Conservation (phyloP, 1,140 invertebrate genomes). For the Chrysomallon squamiferum region DNA sequence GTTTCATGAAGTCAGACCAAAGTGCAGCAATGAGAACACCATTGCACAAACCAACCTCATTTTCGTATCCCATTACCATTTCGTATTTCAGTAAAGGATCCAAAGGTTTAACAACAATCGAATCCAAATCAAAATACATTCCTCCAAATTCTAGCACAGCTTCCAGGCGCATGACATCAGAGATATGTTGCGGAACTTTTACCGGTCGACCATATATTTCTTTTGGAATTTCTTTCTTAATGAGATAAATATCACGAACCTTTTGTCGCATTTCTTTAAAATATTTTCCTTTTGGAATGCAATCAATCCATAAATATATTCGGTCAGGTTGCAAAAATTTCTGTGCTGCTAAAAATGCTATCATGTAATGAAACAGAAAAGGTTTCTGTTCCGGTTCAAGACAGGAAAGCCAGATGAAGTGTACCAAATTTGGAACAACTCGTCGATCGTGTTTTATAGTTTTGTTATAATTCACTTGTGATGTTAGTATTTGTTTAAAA, state of each 20-base stretch:
- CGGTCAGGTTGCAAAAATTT: not conserved
- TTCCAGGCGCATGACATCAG: not conserved
- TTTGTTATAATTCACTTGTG: no score
- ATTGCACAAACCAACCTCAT: not conserved
- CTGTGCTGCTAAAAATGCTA: not conserved
- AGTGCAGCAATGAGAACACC: not conserved
- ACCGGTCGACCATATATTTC: not conserved
- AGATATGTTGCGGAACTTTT: not conserved
- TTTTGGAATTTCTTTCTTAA: not conserved
- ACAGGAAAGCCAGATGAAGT: no score
- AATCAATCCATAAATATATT: not conserved
- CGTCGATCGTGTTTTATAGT: no score
- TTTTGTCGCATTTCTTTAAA: not conserved
- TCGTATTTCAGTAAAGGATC: not conserved
- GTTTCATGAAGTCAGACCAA: not conserved
- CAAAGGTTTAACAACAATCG: not conserved
- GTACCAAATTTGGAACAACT: no score
- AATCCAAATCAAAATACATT: not conserved
- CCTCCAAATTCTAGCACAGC: not conserved
- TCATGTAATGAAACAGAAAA: not conserved
- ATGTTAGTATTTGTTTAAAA: no score
- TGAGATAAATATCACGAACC: not conserved
- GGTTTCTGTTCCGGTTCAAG: no score
- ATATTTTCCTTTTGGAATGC: not conserved
- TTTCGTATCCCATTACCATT: not conserved